A percentile compares a stretch with the other conserved stretches of the same genome.
phyloP scores from a whole-genome alignment of 64 coral and sea anemone genomes.

The Actinia tenebrosa region DNA sequence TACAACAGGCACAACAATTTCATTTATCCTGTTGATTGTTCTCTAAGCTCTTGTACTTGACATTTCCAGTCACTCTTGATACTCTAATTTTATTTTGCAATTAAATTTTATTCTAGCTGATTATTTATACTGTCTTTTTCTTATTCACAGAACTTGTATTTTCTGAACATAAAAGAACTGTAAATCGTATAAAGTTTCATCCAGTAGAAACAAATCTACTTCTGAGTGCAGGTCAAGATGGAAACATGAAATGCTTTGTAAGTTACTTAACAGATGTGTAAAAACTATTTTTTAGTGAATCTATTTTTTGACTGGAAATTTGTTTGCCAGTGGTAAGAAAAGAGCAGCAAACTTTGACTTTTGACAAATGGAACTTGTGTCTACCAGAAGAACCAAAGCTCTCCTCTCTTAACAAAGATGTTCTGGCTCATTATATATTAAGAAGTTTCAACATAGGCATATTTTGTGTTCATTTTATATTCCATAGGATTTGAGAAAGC shows the following conservation, averaged over 20 bases:
- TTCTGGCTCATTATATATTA: too few species aligned
- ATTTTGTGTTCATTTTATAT: neutral
- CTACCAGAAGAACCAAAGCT: too few species aligned
- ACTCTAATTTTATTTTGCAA: neutral
- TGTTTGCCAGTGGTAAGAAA: too few species aligned
- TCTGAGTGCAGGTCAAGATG: conserved; percentile 92
- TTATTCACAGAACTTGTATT: conserved; percentile 59
- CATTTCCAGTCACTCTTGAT: neutral
- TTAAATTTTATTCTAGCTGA: neutral
- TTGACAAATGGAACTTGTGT: too few species aligned
- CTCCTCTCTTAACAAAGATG: too few species aligned
- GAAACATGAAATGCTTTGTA: conserved; percentile 97
- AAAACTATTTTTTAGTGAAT: too few species aligned
- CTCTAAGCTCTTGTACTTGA: too few species aligned
- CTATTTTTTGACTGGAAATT: too few species aligned
- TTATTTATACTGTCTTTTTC: neutral
- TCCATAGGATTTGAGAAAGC: conserved; percentile 71
- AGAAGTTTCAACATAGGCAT: too few species aligned
- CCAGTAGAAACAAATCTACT: conserved; percentile 71
- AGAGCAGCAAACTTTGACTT: too few species aligned
- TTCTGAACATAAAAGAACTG: conserved; percentile 86
- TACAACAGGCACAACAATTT: too few species aligned
- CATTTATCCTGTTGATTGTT: too few species aligned
- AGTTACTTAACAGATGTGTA: conserved; percentile 1
- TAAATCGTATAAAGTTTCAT: conserved; percentile 88